Percentiles rank a stretch among this genome's conserved stretches.
Conservation (phyloP, 2,888 invertebrate species). For the Hirtodrosophila duncani region DNA sequence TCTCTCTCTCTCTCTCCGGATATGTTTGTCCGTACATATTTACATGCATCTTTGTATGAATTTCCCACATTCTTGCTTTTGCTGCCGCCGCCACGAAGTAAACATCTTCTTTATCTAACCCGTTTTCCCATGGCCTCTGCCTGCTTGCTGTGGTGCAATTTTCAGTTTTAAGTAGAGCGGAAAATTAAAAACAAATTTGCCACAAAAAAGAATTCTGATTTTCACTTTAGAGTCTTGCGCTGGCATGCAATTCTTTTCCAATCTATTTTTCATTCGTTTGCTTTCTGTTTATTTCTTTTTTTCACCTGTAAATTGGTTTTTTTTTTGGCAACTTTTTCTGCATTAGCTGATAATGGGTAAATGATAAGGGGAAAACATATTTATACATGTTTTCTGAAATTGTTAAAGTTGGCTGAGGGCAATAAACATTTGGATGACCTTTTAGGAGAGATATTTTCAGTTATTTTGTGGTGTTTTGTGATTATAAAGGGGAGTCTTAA, state of each 20-base stretch:
- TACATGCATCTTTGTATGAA: too few relatives aligned
- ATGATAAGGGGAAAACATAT: too few relatives aligned
- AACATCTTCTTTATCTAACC: conserved; percentile 65
- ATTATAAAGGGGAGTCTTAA: too few relatives aligned
- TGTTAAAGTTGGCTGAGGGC: too few relatives aligned
- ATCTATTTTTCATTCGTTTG: background rate
- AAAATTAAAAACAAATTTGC: conserved; percentile 72
- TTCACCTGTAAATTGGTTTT: conserved; percentile 31
- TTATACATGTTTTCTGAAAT: too few relatives aligned
- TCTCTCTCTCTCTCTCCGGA: background rate
- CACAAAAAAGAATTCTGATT: conserved; percentile 46
- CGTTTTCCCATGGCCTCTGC: conserved; percentile 30
- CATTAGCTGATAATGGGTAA: conserved; percentile 6
- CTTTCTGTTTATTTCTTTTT: conserved; percentile 3
- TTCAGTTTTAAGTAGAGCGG: conserved; percentile 69
- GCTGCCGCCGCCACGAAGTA: too few relatives aligned
- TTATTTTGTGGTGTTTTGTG: too few relatives aligned
- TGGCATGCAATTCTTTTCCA: conserved; percentile 13
- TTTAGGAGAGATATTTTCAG: too few relatives aligned
- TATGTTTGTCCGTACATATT: conserved; percentile 5
- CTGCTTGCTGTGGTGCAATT: conserved; percentile 39
- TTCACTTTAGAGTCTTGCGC: conserved; percentile 22
- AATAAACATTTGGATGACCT: too few relatives aligned
- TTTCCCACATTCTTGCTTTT: too few relatives aligned
- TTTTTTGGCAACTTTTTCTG: conserved; percentile 13